Base-by-base conservation (phyloP, 2,888 invertebrate genomes). In the Amiota minor region DNA sequence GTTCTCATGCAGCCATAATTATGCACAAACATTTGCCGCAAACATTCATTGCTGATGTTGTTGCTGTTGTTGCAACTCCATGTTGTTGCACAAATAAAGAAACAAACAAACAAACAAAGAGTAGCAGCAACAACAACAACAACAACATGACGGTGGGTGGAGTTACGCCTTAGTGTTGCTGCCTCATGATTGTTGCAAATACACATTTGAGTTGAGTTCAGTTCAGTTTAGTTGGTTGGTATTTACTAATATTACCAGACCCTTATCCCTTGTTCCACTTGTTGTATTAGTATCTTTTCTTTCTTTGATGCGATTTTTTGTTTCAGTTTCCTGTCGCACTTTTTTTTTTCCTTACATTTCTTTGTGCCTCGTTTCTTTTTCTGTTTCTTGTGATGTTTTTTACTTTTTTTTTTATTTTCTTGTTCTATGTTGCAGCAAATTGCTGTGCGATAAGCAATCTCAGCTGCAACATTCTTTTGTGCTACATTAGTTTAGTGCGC, bases 1-100 rank as follows among this genome's bases (percentile, higher is more conserved):
- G 75, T 81, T 74, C 65, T 74, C 80, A 77, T 81, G 80, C 84
- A 80, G 81, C 84, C 86, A 84, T 83, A 83, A 83, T 83, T 83
- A 83, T 85, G 82, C 81, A 76, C 77, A 78, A 77, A 78, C 83
- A 80, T 76, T 80, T 80, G 45, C 70, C 65, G 65, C 65, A 20
- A 12, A 46, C 53, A 53, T 53, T 53, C 53, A 53, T n/a, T 53
- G 53, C 53, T 14, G 23, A 2, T 23, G 23, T 3, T 23, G 23
- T 23, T 23, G 23, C 23, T 23, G 35, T 6, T 35, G 35, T 35
- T 35, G 35, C 35, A 35, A 35, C 35, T 35, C 35, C 35, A 35
- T 35, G 35, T 35, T n/a, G n/a, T n/a, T 18, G 70, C 59, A 70
- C 16, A 70, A 56, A 56, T 8, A 18, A 16, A 56, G 18, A 9